A percentile compares a stretch with the other conserved stretches of the same genome.
Conservation (phyloP, 2,113 vertebrate species). For the Sylvietta virens region DNA sequence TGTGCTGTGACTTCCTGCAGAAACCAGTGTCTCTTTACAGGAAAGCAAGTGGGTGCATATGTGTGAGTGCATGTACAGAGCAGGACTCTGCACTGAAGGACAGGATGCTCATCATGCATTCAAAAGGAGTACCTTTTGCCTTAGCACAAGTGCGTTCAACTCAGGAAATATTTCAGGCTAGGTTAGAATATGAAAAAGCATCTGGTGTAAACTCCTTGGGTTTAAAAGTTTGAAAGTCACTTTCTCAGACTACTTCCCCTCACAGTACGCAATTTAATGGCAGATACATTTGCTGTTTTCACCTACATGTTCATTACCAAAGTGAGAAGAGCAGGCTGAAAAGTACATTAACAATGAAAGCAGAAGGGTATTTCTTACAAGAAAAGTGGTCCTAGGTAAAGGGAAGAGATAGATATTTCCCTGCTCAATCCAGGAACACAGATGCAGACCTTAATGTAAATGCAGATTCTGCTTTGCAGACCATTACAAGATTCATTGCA, state of each 20-base stretch:
- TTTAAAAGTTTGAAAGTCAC: neutral
- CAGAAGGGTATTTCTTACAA: neutral
- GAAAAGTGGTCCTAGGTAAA: neutral
- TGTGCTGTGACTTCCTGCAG: neutral
- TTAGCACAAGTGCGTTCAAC: neutral
- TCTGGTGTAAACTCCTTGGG: neutral
- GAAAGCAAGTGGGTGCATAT: neutral
- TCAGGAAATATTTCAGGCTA: neutral
- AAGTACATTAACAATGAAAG: neutral
- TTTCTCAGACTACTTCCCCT: neutral
- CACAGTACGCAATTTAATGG: neutral
- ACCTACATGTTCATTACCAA: neutral
- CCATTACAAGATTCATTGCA: neutral
- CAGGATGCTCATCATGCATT: neutral
- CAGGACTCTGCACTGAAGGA: accelerated
- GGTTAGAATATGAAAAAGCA: neutral
- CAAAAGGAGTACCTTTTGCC: neutral
- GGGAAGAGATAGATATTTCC: neutral
- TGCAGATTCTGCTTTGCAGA: neutral
- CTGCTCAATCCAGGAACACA: neutral
- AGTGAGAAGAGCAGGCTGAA: neutral
- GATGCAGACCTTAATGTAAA: neutral
- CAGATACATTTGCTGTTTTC: neutral
- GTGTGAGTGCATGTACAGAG: accelerated
- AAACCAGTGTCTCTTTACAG: neutral